phyloP scores from a whole-genome alignment of 2,888 invertebrate species.

The Lepetodrilus schrolli region DNA sequence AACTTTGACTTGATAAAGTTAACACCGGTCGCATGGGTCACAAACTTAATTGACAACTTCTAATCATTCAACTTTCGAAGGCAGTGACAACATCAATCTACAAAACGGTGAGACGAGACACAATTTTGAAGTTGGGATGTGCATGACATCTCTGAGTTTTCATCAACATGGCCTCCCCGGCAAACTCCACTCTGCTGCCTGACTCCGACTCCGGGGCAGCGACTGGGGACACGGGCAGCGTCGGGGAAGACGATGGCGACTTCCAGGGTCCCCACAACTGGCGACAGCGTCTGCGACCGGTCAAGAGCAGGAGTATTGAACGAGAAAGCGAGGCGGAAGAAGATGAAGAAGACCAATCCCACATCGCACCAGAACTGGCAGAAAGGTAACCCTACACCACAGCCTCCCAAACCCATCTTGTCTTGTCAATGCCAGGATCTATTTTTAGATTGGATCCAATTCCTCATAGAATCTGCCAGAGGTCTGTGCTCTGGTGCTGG shows the following conservation, averaged over 20 bases:
- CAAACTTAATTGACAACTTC: neutral
- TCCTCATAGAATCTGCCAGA: neutral
- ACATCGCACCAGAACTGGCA: neutral
- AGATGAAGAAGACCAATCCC: neutral
- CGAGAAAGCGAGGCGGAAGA: neutral
- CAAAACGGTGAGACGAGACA: neutral
- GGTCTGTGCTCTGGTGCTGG: too few relatives aligned
- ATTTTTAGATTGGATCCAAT: constrained; percentile 3
- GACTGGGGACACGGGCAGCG: neutral
- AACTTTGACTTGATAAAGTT: neutral
- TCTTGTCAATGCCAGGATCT: constrained; percentile 20
- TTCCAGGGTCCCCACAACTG: constrained; percentile 67
- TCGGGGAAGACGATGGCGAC: constrained; percentile 33
- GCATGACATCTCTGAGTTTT: constrained; percentile 11
- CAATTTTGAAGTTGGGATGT: constrained; percentile 5
- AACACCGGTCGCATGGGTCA: constrained; percentile 13
- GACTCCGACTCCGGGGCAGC: constrained; percentile 10
- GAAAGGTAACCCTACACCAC: neutral
- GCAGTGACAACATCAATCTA: neutral
- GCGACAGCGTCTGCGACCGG: constrained; percentile 61
- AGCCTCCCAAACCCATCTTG: constrained; percentile 20
- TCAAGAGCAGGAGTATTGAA: constrained; percentile 30
- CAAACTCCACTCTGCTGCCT: constrained; percentile 10
- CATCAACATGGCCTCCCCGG: constrained; percentile 27
- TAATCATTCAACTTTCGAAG: neutral